Conservation (phyloP, 2,113 vertebrate genomes). For the Hypomesus transpacificus region DNA sequence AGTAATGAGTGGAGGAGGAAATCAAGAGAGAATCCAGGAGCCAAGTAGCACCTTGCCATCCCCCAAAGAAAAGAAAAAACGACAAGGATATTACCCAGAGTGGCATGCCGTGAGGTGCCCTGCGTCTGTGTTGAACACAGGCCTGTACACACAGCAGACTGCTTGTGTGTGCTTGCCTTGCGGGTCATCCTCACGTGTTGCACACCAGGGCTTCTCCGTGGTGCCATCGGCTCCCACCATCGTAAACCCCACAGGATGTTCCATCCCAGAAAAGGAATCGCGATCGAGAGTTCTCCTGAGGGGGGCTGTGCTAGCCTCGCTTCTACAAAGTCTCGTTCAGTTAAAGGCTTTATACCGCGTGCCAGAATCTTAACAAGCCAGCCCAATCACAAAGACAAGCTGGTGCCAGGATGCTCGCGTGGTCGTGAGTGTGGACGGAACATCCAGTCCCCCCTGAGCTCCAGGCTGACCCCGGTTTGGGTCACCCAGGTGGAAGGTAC, state of each 20-base stretch:
- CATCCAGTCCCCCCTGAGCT: too few relatives aligned
- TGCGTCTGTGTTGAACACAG: too few relatives aligned
- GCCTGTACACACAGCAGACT: too few relatives aligned
- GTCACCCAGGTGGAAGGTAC: too few relatives aligned
- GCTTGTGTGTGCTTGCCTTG: constrained; percentile 40
- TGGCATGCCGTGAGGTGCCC: too few relatives aligned
- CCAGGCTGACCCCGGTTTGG: too few relatives aligned
- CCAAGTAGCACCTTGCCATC: too few relatives aligned
- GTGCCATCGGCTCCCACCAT: constrained; percentile 57
- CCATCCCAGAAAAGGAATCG: constrained; percentile 53
- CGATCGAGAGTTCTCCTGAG: constrained; percentile 49
- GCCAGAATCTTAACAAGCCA: constrained; percentile 43
- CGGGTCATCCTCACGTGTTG: constrained; percentile 34
- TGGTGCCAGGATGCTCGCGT: constrained; percentile 46
- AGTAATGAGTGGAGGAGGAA: too few relatives aligned
- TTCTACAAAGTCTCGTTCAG: constrained; percentile 18
- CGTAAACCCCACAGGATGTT: constrained; percentile 59
- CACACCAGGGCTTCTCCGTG: constrained; percentile 36
- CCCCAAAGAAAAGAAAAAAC: too few relatives aligned
- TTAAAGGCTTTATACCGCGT: constrained; percentile 19
- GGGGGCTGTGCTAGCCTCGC: constrained; percentile 2
- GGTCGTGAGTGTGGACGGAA: constrained; percentile 2
- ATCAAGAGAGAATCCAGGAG: too few relatives aligned
- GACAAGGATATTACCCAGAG: too few relatives aligned
- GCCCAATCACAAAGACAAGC: constrained; percentile 35